These are phyloP conservation scores for Otocyon megalotis DNA, from an alignment of 2,113 vertebrate species.

Conservation along the genomic window DNA sequence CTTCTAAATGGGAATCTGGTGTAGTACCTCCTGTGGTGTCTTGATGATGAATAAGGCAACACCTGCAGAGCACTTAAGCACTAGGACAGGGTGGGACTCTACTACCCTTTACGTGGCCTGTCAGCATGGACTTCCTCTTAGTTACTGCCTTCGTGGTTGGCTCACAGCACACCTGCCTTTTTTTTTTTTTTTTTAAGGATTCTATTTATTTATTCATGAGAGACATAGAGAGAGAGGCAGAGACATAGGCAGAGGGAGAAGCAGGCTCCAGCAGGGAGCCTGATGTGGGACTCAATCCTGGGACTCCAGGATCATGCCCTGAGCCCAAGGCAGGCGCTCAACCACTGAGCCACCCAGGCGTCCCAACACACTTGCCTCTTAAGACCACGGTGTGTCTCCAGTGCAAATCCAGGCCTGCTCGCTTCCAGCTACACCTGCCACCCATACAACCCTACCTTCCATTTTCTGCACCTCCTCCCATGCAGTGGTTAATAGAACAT, in stretches of 20 bases:
- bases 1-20: not conserved
- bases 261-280: too few species aligned
- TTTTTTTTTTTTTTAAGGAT: too few species aligned
- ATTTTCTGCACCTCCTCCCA: not conserved
- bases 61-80: too few species aligned
- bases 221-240: too few species aligned
- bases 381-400: not conserved
- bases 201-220: too few species aligned
- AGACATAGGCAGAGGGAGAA: too few species aligned
- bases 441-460: not conserved
- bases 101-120: not conserved
- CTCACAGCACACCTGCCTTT: not conserved
- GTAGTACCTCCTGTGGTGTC: not conserved
- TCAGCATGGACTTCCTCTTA: not conserved
- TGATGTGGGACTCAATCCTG: too few species aligned
- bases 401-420: not conserved
- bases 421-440: not conserved
- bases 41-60: not conserved
- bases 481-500: not conserved
- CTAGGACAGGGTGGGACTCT: not conserved
- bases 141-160: not conserved
- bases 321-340: too few species aligned
- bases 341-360: too few species aligned
- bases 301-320: too few species aligned
- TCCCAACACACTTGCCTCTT: not conserved